phyloP scores from a whole-genome alignment of 2,113 vertebrate species.

The Bufo gargarizans region DNA sequence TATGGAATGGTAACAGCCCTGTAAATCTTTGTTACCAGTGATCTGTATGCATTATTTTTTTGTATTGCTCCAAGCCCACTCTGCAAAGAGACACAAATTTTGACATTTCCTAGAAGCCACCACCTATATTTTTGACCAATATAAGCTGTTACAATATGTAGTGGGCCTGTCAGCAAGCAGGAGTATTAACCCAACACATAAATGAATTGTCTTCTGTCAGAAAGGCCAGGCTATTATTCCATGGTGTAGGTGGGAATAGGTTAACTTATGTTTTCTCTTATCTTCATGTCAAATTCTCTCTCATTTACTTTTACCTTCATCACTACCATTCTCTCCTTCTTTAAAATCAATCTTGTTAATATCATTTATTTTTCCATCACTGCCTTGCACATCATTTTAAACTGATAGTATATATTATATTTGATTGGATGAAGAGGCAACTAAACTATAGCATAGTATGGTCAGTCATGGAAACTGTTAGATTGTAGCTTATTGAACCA shows the following conservation, averaged over 20 bases:
- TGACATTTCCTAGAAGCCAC: too few species aligned
- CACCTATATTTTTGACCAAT: too few species aligned
- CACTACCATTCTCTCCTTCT: neutral
- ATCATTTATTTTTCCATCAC: neutral
- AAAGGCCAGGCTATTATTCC: too few species aligned
- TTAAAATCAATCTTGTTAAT: neutral
- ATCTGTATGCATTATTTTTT: too few species aligned
- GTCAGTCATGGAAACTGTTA: conserved; percentile 19
- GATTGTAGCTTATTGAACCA: conserved; percentile 14
- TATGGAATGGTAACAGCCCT: too few species aligned
- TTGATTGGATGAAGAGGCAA: conserved; percentile 28
- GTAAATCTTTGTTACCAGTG: too few species aligned
- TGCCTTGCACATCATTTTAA: conserved; percentile 4
- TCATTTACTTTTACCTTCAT: neutral
- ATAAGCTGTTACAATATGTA: too few species aligned
- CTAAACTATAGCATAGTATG: conserved; percentile 5
- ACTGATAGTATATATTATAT: conserved; percentile 6
- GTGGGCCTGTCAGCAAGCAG: too few species aligned
- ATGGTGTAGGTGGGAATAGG: neutral
- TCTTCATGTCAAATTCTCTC: neutral
- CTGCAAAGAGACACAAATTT: too few species aligned
- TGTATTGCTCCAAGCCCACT: too few species aligned
- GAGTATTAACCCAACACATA: too few species aligned
- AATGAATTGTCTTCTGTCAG: too few species aligned
- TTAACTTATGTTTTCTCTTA: neutral